Evolutionary conservation across 1,140 invertebrate genomes (phyloP).

Genomic region (Microplitis demolitor): DNA sequence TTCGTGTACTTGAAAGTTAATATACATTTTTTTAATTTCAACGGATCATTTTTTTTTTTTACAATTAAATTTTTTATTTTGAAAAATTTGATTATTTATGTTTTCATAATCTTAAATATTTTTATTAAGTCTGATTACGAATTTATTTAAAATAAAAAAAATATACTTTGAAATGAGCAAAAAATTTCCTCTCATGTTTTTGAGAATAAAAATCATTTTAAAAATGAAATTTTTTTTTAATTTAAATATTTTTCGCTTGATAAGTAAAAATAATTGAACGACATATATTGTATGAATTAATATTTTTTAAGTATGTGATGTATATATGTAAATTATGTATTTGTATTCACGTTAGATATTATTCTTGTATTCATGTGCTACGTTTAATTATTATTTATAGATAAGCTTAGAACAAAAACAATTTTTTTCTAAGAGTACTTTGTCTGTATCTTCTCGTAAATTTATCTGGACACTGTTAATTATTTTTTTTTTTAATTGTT

Average conservation of each 20-base stretch:
- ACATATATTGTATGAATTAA: slow-evolving; percentile 7
- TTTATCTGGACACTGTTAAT: not conserved
- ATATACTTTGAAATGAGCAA: not conserved
- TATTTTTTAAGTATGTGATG: slow-evolving; percentile 55
- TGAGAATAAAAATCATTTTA: not conserved
- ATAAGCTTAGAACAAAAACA: not conserved
- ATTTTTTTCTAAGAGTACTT: not conserved
- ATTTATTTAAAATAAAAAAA: not conserved
- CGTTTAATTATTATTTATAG: not conserved
- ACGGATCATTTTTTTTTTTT: too few species aligned
- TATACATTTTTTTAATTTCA: too few species aligned
- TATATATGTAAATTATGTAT: slow-evolving; percentile 59
- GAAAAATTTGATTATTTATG: too few species aligned
- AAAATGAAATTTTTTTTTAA: not conserved
- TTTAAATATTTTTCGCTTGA: not conserved
- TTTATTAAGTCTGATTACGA: too few species aligned
- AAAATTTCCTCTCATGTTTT: not conserved
- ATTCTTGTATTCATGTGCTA: slow-evolving; percentile 44
- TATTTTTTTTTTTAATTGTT: not conserved
- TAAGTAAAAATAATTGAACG: not conserved
- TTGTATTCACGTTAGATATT: slow-evolving; percentile 48
- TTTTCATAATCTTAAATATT: too few species aligned
- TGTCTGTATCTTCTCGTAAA: not conserved
- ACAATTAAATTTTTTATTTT: too few species aligned
- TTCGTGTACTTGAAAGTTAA: too few species aligned